Base-by-base conservation (phyloP, 2,113 vertebrate genomes). In the Alexandromys fortis region DNA sequence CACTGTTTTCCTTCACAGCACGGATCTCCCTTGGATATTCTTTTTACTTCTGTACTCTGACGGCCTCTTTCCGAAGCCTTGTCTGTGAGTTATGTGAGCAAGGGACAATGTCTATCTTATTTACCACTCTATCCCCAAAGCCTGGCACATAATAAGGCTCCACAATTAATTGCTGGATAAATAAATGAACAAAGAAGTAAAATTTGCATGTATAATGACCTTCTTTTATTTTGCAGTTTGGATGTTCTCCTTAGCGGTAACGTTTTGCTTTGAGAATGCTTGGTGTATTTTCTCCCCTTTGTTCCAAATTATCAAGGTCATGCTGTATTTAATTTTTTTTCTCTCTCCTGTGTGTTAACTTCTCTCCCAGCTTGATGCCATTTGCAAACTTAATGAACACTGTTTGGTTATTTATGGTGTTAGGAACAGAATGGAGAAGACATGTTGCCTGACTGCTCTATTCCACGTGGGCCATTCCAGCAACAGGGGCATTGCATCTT, bases 361-460 rank as follows among this genome's bases (percentile, higher is more conserved):
- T 91, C 35, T 97, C 61, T 95, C 47, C 52, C 90, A 94, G 83
- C 65, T 72, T 94, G 89, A 94, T 96, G 68, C 91, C 83, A 90
- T 96, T 91, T 97, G 72, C 81, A 96, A 89, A 93, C 55, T 86
- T 94, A 96, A 94, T 95, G 93, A 96, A 52, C 94, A 86, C 81
- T 94, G 28, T 92, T 94, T 96, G 68, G 94, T 90, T 95, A 92
- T 96, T 93, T 95, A 93, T 86, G 65, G 78, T 38, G 47, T 86
- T 58, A 79, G 87, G 42, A 91, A 78, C 70, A 86, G 38, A 89
- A 28, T 70, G 86, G 86, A 73, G 79, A 95, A 97, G 93, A 93
- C 77, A 94, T 55, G 49, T 86, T 94, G 55, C 65, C 65, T 24
- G 55, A 94, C 52, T 72, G 68, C 55, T 79, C n/a, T 67, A 35